Evolutionary conservation across 2,888 invertebrate species (phyloP), one percentile per base, ranked within the genome.

Genomic region (Phyllotreta cruciferae): DNA sequence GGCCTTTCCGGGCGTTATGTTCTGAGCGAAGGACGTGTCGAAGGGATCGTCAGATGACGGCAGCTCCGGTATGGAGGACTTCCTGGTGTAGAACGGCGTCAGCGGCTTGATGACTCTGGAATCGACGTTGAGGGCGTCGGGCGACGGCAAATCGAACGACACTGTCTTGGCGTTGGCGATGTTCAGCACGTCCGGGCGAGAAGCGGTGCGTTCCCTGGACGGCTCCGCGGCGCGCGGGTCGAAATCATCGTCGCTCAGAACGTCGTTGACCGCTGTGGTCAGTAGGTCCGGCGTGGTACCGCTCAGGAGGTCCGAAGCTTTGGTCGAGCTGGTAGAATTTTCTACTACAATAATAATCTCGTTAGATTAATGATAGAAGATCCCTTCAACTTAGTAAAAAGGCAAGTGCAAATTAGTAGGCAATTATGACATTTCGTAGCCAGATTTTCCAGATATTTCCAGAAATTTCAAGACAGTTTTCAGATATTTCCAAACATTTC

Each of bases 61-160:
- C 70, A 84, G 82, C 72, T 84, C 84, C 41, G 86, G 85, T 53
- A 88, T 82, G 2, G 85, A 84, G 57, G 85, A 80, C 72, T 88
- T 87, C 67, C 89, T 82, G 0, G 89, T 87, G 79, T 93, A 93
- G 74, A 92, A 93, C 0, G 93, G 93, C 3, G 93, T 93, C 55
- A 92, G 77, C 3, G 93, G 93, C 76, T 93, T 92, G 34, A 83
- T 82, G 56, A 86, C 83, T 75, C 87, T 88, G 8, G 62, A 53
- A 6, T 60, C 63, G 6, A 65, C 63, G 14, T 66, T 66, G 6
- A 39, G 47, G 34, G 11, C 41, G 6, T 80, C 75, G 6, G 84
- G 83, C 1, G 84, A 70, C 3, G 87, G 86, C 56, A 87, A 78
- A 64, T 86, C 83, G 69, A 89, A 88, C 0, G 85, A 87, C 7